A percentile compares a stretch with the other conserved stretches of the same genome.
phyloP scores from a whole-genome alignment of 2,888 invertebrate genomes.

The Clitarchus hookeri region DNA sequence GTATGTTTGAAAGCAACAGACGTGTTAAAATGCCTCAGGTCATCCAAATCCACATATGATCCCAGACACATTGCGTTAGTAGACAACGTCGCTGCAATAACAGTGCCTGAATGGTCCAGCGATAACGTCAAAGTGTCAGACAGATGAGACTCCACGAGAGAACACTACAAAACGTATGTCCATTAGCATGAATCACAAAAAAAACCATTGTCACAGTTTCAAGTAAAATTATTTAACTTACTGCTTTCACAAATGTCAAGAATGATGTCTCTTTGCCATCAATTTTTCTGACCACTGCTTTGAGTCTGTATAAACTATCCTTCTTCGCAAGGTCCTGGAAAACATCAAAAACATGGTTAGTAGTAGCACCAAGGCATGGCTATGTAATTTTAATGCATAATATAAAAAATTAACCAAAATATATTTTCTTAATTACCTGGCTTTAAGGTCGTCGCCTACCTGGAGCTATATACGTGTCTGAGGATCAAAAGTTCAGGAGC shows the following conservation, averaged over 20 bases:
- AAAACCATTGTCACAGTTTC: not conserved
- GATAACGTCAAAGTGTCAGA: slow-evolving; percentile 80
- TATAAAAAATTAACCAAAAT: slow-evolving; percentile 27
- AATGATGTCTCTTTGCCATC: slow-evolving; percentile 71
- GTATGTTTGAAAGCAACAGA: slow-evolving; percentile 79
- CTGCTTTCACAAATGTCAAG: slow-evolving; percentile 79
- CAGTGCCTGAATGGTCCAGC: slow-evolving; percentile 76
- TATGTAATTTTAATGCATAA: not conserved
- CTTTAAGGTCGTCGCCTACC: too few species aligned
- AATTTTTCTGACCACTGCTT: slow-evolving; percentile 68
- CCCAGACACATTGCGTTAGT: slow-evolving; percentile 60
- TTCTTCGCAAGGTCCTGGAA: slow-evolving; percentile 66
- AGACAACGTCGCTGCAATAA: slow-evolving; percentile 68
- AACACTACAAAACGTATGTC: slow-evolving; percentile 60
- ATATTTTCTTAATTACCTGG: not conserved
- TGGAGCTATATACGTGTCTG: too few species aligned
- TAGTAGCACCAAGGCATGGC: too few species aligned
- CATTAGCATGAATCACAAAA: not conserved
- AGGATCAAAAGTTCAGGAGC: too few species aligned
- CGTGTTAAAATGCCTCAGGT: slow-evolving; percentile 68
- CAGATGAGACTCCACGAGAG: slow-evolving; percentile 74
- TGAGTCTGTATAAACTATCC: slow-evolving; percentile 76
- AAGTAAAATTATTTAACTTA: slow-evolving; percentile 50
- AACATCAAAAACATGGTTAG: slow-evolving; percentile 30
- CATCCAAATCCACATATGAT: slow-evolving; percentile 52